Conservation (phyloP, 2,797 vertebrate genomes). For the Orientallactaga sibirica region DNA sequence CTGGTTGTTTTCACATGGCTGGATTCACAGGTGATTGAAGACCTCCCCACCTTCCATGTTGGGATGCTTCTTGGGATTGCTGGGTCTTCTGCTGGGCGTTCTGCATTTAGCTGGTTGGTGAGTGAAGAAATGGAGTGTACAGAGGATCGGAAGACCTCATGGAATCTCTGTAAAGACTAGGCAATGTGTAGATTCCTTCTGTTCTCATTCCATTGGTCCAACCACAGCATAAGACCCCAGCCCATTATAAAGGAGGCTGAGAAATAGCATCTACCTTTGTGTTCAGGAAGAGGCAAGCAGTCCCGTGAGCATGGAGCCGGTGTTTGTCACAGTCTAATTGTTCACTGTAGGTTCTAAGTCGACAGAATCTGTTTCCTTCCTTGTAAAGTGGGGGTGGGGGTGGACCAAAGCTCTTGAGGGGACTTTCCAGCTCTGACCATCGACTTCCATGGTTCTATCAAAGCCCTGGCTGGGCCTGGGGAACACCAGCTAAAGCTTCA, state of each 20-base stretch:
- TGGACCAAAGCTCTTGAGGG: conserved; percentile 33
- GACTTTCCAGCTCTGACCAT: conserved; percentile 74
- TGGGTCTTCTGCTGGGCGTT: not conserved
- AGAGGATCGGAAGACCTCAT: not conserved
- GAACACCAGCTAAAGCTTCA: conserved; percentile 33
- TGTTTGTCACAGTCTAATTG: not conserved
- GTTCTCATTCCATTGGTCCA: not conserved
- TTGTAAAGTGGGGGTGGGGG: conserved; percentile 42
- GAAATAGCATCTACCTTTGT: not conserved
- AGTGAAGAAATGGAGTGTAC: not conserved
- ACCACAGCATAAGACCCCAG: not conserved
- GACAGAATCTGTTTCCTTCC: conserved; percentile 63
- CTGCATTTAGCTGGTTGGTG: conserved; percentile 13
- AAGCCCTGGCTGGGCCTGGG: conserved; percentile 33
- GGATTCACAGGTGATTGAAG: conserved; percentile 1
- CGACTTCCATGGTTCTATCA: conserved; percentile 59
- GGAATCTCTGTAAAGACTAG: not conserved
- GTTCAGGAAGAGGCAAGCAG: conserved; percentile 39
- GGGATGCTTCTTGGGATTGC: not conserved
- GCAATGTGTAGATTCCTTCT: not conserved
- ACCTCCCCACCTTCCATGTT: not conserved
- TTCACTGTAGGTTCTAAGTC: not conserved
- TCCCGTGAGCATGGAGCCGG: not conserved
- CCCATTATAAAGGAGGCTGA: not conserved
- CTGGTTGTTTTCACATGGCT: not conserved